Evolutionary conservation across 1,140 invertebrate genomes (phyloP).

Genomic region (Zaprionus ghesquierei): DNA sequence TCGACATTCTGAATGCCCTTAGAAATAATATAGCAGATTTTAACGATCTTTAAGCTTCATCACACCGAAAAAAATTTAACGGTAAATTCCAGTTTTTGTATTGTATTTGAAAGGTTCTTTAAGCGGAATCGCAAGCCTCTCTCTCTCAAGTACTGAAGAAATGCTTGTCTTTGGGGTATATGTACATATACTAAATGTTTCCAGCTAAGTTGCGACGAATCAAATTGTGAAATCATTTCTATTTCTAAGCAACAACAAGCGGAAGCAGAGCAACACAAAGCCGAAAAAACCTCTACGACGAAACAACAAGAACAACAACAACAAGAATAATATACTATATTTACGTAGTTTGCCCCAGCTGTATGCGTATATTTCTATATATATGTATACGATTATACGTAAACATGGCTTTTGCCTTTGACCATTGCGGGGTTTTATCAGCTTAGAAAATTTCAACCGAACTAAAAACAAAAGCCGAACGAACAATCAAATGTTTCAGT

Average conservation of each 20-base stretch:
- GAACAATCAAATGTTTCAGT: not conserved
- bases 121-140: not conserved
- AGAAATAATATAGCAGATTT: too few species aligned
- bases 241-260: slow-evolving; percentile 60
- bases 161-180: not conserved
- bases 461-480: not conserved
- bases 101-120: not conserved
- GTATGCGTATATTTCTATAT: not conserved
- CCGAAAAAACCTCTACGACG: not conserved
- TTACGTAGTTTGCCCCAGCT: not conserved
- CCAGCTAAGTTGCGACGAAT: slow-evolving; percentile 18
- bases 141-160: too few species aligned
- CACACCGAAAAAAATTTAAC: not conserved
- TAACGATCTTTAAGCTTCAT: not conserved
- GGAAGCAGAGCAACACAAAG: slow-evolving; percentile 38
- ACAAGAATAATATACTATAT: not conserved
- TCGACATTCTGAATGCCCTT: too few species aligned
- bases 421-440: not conserved
- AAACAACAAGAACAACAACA: not conserved
- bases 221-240: slow-evolving; percentile 76
- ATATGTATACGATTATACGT: not conserved
- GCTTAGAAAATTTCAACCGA: not conserved
- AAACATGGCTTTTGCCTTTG: not conserved
- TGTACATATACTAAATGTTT: not conserved
- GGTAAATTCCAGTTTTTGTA: not conserved